A percentile compares a stretch with the other conserved stretches of the same genome.
phyloP scores from a whole-genome alignment of 2,888 invertebrate species.

The Vesta saturnalis region DNA sequence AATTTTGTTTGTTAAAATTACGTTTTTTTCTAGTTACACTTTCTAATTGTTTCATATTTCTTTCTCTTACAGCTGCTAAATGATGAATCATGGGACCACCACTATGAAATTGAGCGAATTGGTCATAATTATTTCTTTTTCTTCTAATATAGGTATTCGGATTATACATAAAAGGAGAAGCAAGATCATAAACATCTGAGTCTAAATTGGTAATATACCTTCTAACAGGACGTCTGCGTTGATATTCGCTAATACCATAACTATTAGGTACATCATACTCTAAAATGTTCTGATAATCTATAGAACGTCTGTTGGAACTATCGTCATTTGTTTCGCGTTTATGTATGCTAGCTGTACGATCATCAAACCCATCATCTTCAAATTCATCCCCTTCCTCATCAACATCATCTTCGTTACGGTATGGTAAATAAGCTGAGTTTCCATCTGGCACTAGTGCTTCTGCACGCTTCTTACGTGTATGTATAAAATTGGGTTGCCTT shows the following conservation, averaged over 20 bases:
- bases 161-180: constrained; percentile 31
- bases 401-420: constrained; percentile 57
- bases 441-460: constrained; percentile 58
- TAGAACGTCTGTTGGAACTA: neutral
- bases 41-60: constrained; percentile 46
- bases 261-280: constrained; percentile 20
- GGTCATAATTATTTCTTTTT: constrained; percentile 46
- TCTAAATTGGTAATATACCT: constrained; percentile 39
- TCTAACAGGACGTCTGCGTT: constrained; percentile 16
- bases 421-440: constrained; percentile 61
- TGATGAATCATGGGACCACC: constrained; percentile 48
- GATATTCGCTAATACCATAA: constrained; percentile 15
- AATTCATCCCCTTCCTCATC: constrained; percentile 65
- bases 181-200: constrained; percentile 32
- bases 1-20: constrained; percentile 9
- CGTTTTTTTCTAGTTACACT: constrained; percentile 26
- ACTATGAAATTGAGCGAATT: constrained; percentile 46
- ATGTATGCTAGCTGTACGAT: constrained; percentile 58
- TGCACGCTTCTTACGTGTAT: constrained; percentile 52
- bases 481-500: neutral
- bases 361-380: constrained; percentile 65
- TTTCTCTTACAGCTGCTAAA: constrained; percentile 46
- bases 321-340: constrained; percentile 45
- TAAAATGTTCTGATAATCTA: constrained; percentile 16
- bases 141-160: constrained; percentile 27